Conservation (phyloP, 2,888 invertebrate genomes). For the Zaprionus lineosus region DNA sequence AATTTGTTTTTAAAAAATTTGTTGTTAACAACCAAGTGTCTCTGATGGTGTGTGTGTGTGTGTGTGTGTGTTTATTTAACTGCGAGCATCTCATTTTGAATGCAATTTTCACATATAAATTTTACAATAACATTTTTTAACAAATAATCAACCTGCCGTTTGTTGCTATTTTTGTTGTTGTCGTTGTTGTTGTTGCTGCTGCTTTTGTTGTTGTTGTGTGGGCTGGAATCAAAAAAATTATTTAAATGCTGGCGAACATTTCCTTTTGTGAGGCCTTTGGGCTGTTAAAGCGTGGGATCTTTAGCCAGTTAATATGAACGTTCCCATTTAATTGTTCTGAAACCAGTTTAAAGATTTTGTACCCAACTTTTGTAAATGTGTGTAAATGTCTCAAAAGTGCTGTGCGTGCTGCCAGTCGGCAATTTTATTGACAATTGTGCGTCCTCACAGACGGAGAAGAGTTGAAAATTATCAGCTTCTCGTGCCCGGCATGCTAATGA, state of each 20-base stretch:
- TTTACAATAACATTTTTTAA: constrained; percentile 57
- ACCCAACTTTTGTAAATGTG: constrained; percentile 7
- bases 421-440: constrained; percentile 72
- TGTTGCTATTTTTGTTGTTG: too few relatives aligned
- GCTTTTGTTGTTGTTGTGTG: too few relatives aligned
- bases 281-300: constrained; percentile 68
- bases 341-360: constrained; percentile 47
- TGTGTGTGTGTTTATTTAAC: constrained; percentile 4
- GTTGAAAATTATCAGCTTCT: constrained; percentile 57
- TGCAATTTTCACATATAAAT: constrained; percentile 76
- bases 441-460: constrained; percentile 32
- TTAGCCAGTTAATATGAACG: constrained; percentile 26
- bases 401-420: constrained; percentile 58
- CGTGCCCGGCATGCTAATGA: constrained; percentile 74
- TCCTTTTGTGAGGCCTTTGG: constrained; percentile 39
- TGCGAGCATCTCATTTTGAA: constrained; percentile 50
- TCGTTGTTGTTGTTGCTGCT: too few relatives aligned
- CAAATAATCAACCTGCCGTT: constrained; percentile 58
- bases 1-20: too few relatives aligned
- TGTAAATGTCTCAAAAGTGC: constrained; percentile 48
- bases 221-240: constrained; percentile 63
- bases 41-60: constrained; percentile 6
- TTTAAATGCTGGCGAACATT: constrained; percentile 67
- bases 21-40: too few relatives aligned
- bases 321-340: constrained; percentile 54